Evolutionary conservation across 2,888 invertebrate species (phyloP), one percentile per base, ranked within the genome.

Genomic region (Papilio gigon): DNA sequence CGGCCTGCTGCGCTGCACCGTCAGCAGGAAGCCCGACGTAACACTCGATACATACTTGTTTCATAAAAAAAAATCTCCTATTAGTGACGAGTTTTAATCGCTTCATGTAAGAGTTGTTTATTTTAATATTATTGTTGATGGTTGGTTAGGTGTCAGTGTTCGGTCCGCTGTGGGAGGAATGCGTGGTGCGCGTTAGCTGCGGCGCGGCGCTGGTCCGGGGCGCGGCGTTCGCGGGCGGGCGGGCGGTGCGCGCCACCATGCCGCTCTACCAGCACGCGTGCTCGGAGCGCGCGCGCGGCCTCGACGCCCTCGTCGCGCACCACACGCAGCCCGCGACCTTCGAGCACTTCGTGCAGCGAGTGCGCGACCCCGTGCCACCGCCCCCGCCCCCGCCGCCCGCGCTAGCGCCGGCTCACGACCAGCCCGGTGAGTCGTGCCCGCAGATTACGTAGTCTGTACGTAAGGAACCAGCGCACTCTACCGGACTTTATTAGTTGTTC

Each of bases 111-210:
- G n/a, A n/a, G n/a, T n/a, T n/a, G n/a, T n/a, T n/a, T n/a, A n/a
- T n/a, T n/a, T n/a, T n/a, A n/a, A n/a, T n/a, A n/a, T n/a, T 44
- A 5, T 44, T 27, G 14, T 4, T 25, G n/a, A 11, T 12, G 9
- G 27, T 12, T 17, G 14, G 8, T 14, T 80, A 95, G 95, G 95
- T 97, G 75, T 96, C 96, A n/a, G 96, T 95, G 87, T 99, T 99
- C 92, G 99, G 99, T 0, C 98, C 99, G 3, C 89, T 99, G 72
- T 98, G 97, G 89, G 97, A 98, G 86, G 99, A 99, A 87, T 96
- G 97, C 76, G 85, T 93, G 27, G 86, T 94, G 22, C 92, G 93
- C 74, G 90, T 92, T 74, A 78, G 86, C 14, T 91, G 93, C 77
- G 79, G 98, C 75, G 97, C 99, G 30, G 96, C 96, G 59, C 93